Base-by-base conservation (phyloP, 2,113 vertebrate species). In the Melierax canorus region DNA sequence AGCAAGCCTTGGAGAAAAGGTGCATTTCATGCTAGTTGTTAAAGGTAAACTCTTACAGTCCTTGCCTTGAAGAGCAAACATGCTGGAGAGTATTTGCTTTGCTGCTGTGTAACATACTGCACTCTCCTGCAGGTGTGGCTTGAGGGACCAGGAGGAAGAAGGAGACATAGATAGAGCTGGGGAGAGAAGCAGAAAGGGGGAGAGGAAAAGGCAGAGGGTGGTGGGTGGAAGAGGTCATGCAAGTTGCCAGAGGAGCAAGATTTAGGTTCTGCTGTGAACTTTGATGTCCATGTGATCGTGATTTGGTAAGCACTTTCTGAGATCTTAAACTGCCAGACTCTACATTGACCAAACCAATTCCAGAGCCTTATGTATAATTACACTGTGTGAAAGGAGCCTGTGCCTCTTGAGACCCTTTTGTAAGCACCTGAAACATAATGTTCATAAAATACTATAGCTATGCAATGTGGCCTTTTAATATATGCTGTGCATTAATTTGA, bases 71-170 rank as follows among this genome's bases (percentile, higher is more conserved):
- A 80, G 45, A 67, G 17, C 45, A 69, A n/a, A 81, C 23, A 4
- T 17, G 14, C 12, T 36, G 32, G 48, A 41, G 58, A n/a, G 6
- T 71, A 21, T 38, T 85, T 90, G 58, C 48, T 72, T 62, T 81
- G 69, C 32, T 41, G 1, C 45, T 76, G 50, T 3, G 0, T 48
- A 12, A 43, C 1, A 1, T 21, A 12, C 45, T 67, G 50, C 2
- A 5, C 5, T 63, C 1, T 68, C 15, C 48, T 82, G n/a, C 67
- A 50, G 82, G 23, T 41, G 41, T 3, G 16, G 29, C 64, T 30
- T 39, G 38, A 73, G 58, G 72, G 36, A 45, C 30, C 0, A 4
- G 50, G 45, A 73, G 45, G 16, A 58, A 32, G n/a, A 12, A 46
- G 29, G 16, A 55, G 32, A 4, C 38, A 27, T 34, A 34, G 38